Conservation (phyloP, 2,113 vertebrate genomes). For the Heterochromis multidens region DNA sequence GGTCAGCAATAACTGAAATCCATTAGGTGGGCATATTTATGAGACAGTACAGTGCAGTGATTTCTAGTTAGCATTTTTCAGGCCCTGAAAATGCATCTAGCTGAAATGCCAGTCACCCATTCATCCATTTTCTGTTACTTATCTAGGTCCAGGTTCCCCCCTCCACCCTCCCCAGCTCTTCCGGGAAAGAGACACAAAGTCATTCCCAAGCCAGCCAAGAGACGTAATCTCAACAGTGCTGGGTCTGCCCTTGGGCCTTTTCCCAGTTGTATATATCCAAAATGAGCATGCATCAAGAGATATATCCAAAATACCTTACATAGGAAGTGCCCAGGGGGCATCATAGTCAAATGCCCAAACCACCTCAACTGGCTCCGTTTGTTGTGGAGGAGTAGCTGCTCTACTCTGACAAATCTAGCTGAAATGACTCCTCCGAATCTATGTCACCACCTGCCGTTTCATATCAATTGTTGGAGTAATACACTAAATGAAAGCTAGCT, state of each 20-base stretch:
- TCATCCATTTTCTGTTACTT: neutral
- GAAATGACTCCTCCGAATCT: neutral
- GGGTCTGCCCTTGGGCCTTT: neutral
- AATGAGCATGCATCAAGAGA: no score
- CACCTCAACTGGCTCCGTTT: neutral
- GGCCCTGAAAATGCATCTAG: neutral
- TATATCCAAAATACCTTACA: neutral
- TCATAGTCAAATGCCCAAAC: neutral
- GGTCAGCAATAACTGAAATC: neutral
- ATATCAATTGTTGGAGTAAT: constrained; percentile 15
- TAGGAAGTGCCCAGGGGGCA: neutral
- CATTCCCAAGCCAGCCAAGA: neutral
- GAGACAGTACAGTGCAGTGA: neutral
- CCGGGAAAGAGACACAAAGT: neutral
- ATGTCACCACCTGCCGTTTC: constrained; percentile 16
- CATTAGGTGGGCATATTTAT: neutral
- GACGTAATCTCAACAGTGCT: neutral
- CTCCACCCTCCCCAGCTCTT: neutral
- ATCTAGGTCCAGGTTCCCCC: neutral
- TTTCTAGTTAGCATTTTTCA: neutral
- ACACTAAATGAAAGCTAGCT: neutral
- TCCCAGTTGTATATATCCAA: neutral
- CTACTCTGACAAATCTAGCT: neutral
- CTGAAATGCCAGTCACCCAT: neutral
- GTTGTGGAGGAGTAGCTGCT: neutral